These are phyloP conservation scores for Diachasmimorpha longicaudata DNA, from an alignment of 1,140 invertebrate genomes.

Conservation along the genomic window DNA sequence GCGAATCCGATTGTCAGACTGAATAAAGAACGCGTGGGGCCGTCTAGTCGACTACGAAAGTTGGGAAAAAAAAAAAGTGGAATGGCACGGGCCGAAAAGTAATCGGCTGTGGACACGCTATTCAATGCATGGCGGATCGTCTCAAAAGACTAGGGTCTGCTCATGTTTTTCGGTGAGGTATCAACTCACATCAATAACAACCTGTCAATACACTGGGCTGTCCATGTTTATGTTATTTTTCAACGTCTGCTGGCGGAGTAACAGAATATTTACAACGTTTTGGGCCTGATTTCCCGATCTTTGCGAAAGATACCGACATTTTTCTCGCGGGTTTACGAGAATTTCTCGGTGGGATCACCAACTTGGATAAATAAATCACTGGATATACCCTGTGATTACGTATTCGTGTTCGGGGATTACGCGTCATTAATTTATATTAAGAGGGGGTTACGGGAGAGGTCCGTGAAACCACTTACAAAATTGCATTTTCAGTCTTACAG, in stretches of 20 bases:
- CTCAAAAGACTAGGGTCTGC: conserved; percentile 7
- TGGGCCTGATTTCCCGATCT: too few relatives aligned
- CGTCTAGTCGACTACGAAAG: conserved; percentile 16
- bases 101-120: conserved; percentile 26
- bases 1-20: background rate
- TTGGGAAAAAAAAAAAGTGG: background rate
- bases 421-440: conserved; percentile 24
- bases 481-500: too few relatives aligned
- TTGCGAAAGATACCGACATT: too few relatives aligned
- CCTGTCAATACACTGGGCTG: background rate
- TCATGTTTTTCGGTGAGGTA: background rate
- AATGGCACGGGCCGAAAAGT: conserved; percentile 26
- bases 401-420: conserved; percentile 11
- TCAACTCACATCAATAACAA: background rate
- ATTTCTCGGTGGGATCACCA: too few relatives aligned
- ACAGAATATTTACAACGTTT: background rate
- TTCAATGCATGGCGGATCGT: conserved; percentile 16
- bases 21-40: background rate
- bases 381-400: too few relatives aligned
- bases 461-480: too few relatives aligned
- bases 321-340: too few relatives aligned
- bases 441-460: conserved; percentile 4
- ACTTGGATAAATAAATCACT: background rate
- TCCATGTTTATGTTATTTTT: background rate
- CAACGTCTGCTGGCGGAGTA: background rate